A percentile compares a stretch with the other conserved stretches of the same genome.
These are phyloP conservation scores for Brachypterus glaber DNA, from an alignment of 2,888 invertebrate species.

Conservation along the genomic window DNA sequence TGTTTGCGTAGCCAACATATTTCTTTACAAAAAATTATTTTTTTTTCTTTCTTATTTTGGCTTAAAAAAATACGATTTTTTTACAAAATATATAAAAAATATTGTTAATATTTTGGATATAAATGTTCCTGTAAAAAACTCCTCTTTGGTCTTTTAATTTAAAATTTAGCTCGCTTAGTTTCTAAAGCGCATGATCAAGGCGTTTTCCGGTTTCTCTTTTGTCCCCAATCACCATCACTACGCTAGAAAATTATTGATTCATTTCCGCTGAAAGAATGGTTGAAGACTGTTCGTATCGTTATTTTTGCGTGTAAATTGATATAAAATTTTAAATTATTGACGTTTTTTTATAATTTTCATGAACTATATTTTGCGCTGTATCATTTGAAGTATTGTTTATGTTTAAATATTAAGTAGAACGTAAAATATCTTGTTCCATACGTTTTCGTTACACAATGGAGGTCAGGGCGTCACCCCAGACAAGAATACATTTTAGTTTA, in stretches of 20 bases:
- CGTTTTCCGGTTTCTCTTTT: neutral
- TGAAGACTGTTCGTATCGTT: conserved; percentile 23
- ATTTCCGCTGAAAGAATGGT: conserved; percentile 30
- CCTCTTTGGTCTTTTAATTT: no score
- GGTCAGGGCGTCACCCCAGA: conserved; percentile 22
- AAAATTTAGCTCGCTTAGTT: no score
- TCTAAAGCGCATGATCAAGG: conserved; percentile 6
- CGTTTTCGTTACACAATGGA: conserved; percentile 20
- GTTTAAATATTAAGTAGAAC: conserved; percentile 2
- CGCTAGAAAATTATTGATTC: conserved; percentile 17
- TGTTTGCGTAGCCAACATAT: conserved; percentile 3
- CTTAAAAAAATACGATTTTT: no score
- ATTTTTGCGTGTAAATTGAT: conserved; percentile 24
- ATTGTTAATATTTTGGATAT: conserved; percentile 1
- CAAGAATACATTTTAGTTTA: conserved; percentile 8
- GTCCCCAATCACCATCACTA: conserved; percentile 2
- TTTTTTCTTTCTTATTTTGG: no score
- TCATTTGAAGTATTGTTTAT: conserved; percentile 5
- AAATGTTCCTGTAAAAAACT: no score
- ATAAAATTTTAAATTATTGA: conserved; percentile 17
- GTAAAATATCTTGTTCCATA: conserved; percentile 8
- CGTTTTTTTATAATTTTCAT: conserved; percentile 19
- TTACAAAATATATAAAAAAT: no score
- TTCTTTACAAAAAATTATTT: neutral
- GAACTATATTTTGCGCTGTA: conserved; percentile 1